Evolutionary conservation across 2,797 vertebrate genomes (phyloP).

Genomic region (Parotocinclus haroldoi): DNA sequence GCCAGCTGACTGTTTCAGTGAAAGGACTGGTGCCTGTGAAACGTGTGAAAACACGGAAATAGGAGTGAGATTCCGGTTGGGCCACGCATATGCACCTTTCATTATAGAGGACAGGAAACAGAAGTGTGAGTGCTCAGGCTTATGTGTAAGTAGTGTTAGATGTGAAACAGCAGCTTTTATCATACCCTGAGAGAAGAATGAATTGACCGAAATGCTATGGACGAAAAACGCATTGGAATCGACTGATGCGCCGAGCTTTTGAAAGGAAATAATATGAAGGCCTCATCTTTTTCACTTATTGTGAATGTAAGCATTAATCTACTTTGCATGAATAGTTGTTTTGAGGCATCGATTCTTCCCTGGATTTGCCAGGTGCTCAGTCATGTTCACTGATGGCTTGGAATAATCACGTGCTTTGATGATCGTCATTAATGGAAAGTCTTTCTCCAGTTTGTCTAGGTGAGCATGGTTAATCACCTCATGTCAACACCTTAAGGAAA

Average conservation of each 20-base stretch:
- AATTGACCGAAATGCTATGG: constrained; percentile 46
- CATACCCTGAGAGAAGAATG: constrained; percentile 52
- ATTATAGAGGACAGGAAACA: constrained; percentile 56
- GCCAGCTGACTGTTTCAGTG: no score
- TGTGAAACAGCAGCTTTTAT: constrained; percentile 66
- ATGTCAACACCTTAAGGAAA: constrained; percentile 37
- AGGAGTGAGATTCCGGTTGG: constrained; percentile 78
- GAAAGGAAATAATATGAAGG: no score
- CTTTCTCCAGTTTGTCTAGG: constrained; percentile 11
- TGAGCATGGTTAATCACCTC: constrained; percentile 35
- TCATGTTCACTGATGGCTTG: constrained; percentile 19
- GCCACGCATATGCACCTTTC: constrained; percentile 71
- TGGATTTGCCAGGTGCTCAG: constrained; percentile 42
- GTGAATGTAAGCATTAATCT: no score
- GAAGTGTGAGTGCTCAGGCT: background rate
- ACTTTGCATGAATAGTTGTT: no score
- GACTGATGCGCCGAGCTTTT: no score
- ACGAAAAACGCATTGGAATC: constrained; percentile 41
- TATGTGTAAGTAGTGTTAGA: constrained; percentile 22
- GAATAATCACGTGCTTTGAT: constrained; percentile 27
- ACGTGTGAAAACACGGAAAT: constrained; percentile 43
- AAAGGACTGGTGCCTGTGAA: constrained; percentile 31
- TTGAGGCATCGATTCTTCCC: constrained; percentile 21
- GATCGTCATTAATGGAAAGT: constrained; percentile 43
- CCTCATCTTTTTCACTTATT: no score